phyloP scores from a whole-genome alignment of 64 coral and sea anemone genomes.

The Acropora yongei region DNA sequence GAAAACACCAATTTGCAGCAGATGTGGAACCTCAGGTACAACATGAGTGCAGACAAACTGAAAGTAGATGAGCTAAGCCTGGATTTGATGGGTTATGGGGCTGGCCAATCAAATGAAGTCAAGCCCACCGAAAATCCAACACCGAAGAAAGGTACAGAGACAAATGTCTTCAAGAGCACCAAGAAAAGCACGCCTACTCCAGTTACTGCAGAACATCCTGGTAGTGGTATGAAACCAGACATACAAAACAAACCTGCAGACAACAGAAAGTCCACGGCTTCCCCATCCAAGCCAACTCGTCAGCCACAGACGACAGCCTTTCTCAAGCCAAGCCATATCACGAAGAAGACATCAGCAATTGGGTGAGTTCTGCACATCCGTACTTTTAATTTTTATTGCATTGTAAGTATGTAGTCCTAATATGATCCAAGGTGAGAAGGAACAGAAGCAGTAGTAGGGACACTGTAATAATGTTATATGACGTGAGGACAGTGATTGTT shows the following conservation, averaged over 20 bases:
- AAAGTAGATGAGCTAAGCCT: neutral
- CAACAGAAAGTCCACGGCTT: neutral
- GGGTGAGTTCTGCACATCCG: neutral
- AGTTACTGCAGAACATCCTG: neutral
- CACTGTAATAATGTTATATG: too few relatives aligned
- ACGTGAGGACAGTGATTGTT: too few relatives aligned
- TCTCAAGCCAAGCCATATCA: neutral
- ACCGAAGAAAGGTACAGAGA: neutral
- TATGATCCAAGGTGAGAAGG: too few relatives aligned
- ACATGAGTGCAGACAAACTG: constrained; percentile 69
- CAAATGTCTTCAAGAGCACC: neutral
- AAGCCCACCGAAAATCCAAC: neutral
- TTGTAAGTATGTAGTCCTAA: too few relatives aligned
- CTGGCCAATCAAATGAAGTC: neutral
- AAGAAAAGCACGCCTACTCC: neutral
- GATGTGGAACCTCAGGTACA: constrained; percentile 74
- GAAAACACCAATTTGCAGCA: constrained; percentile 76
- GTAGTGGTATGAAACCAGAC: neutral
- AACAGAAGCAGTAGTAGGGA: too few relatives aligned
- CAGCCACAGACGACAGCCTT: neutral
- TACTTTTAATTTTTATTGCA: neutral
- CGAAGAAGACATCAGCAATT: neutral
- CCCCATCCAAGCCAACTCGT: neutral
- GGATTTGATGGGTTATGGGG: neutral
- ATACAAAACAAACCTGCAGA: neutral